Percentiles rank a stretch among this genome's conserved stretches.
These are phyloP conservation scores for Ophioderma brevispina DNA, from an alignment of 35 echinoderm and acorn worm species.

Conservation along the genomic window DNA sequence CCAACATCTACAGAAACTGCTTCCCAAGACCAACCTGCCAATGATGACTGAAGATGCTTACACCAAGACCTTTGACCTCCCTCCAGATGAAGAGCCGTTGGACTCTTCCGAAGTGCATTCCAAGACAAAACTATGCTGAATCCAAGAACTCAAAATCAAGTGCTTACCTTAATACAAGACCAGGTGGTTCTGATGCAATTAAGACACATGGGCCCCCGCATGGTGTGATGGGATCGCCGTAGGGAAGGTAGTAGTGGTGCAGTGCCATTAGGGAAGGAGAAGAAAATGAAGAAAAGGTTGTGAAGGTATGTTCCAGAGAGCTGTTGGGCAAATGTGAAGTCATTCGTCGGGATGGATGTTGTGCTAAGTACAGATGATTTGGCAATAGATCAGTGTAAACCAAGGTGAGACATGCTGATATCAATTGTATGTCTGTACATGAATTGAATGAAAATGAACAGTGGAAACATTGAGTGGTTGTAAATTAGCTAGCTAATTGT, in stretches of 20 bases:
- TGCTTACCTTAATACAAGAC: not conserved
- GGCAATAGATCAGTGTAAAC: slow-evolving; percentile 69
- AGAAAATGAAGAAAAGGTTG: not conserved
- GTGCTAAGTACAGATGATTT: slow-evolving; percentile 35
- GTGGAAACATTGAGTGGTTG: too few species aligned
- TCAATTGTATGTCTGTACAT: not conserved
- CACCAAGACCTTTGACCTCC: slow-evolving; percentile 57
- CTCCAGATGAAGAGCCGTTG: slow-evolving; percentile 41
- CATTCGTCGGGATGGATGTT: slow-evolving; percentile 58
- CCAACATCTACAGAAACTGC: slow-evolving; percentile 44
- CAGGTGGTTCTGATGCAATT: not conserved
- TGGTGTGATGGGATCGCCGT: not conserved
- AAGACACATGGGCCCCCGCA: not conserved
- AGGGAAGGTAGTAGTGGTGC: not conserved
- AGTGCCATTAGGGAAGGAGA: not conserved
- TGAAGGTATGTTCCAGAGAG: not conserved
- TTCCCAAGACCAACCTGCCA: slow-evolving; percentile 37
- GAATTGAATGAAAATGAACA: not conserved
- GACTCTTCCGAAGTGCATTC: slow-evolving; percentile 42
- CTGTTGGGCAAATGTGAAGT: not conserved
- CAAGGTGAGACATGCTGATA: slow-evolving; percentile 6
- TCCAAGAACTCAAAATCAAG: not conserved
- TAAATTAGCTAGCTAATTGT: too few species aligned
- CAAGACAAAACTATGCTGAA: not conserved
- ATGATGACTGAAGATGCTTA: slow-evolving; percentile 58